phyloP scores from a whole-genome alignment of 2,888 invertebrate species.

The Sarcophaga caerulescens region DNA sequence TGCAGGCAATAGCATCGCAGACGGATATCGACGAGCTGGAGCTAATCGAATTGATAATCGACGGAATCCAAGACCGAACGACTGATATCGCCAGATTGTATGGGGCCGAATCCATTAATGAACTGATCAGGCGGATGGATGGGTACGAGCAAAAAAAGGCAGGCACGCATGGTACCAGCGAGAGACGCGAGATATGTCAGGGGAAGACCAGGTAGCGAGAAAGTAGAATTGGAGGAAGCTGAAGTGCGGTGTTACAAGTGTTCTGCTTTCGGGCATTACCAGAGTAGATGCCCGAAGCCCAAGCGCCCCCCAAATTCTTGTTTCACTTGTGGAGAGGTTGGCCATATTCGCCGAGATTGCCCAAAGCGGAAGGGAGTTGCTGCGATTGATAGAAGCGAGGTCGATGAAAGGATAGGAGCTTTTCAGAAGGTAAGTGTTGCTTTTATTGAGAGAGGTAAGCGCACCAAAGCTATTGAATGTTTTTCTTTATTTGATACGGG shows the following conservation, averaged over 20 bases:
- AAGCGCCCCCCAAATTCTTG: constrained; percentile 27
- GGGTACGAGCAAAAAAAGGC: constrained; percentile 18
- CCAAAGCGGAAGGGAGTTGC: background rate
- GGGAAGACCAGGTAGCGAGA: background rate
- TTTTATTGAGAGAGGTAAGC: too few relatives aligned
- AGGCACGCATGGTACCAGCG: background rate
- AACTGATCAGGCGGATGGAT: background rate
- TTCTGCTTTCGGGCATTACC: background rate
- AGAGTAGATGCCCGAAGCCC: background rate
- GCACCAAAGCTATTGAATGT: constrained; percentile 32
- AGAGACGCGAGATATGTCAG: background rate
- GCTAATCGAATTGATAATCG: too few relatives aligned
- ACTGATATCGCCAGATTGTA: too few relatives aligned
- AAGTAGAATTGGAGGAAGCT: background rate
- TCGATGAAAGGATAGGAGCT: background rate
- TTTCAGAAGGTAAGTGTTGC: too few relatives aligned
- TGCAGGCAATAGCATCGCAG: too few relatives aligned
- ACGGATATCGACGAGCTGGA: constrained; percentile 37
- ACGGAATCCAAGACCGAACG: too few relatives aligned
- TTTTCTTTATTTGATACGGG: constrained; percentile 19
- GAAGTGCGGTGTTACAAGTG: constrained; percentile 36
- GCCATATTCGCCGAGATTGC: constrained; percentile 25
- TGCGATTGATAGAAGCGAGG: background rate
- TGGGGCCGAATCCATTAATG: too few relatives aligned
- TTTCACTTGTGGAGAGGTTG: constrained; percentile 41